phyloP scores from a whole-genome alignment of 2,797 vertebrate genomes.

The Kryptolebias ocellatus region DNA sequence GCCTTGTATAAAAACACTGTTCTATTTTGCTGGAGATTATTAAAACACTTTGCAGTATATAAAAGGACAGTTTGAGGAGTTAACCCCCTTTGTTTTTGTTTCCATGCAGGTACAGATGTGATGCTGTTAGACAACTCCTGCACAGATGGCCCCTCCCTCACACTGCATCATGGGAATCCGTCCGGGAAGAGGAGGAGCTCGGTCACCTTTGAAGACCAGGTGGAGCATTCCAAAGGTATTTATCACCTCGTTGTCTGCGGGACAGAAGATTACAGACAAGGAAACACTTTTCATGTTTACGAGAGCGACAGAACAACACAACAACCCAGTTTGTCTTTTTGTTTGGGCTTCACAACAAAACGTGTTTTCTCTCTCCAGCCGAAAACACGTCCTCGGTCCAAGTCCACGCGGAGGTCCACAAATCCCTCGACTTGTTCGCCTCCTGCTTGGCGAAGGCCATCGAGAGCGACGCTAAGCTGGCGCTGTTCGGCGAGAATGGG shows the following conservation, averaged over 20 bases:
- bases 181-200: constrained; percentile 92
- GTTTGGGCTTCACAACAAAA: neutral
- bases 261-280: constrained; percentile 6
- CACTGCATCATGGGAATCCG: constrained; percentile 68
- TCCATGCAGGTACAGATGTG: constrained; percentile 88
- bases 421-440: constrained; percentile 92
- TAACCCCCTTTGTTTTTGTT: neutral
- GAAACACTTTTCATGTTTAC: neutral
- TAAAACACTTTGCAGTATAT: no score
- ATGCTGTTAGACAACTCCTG: constrained; percentile 94
- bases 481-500: constrained; percentile 88
- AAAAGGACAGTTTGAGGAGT: neutral
- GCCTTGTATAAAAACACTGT: no score
- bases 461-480: constrained; percentile 92
- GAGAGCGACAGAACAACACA: neutral
- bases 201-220: constrained; percentile 96
- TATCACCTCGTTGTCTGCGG: constrained; percentile 16
- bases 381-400: constrained; percentile 78
- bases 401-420: constrained; percentile 89
- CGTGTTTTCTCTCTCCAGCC: constrained; percentile 38
- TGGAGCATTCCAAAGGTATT: constrained; percentile 91
- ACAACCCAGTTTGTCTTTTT: neutral
- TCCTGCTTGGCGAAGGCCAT: constrained; percentile 92
- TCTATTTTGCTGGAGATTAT: neutral
- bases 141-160: constrained; percentile 81